Conservation (phyloP, 1,140 invertebrate genomes). For the Brachionus manjavacas region DNA sequence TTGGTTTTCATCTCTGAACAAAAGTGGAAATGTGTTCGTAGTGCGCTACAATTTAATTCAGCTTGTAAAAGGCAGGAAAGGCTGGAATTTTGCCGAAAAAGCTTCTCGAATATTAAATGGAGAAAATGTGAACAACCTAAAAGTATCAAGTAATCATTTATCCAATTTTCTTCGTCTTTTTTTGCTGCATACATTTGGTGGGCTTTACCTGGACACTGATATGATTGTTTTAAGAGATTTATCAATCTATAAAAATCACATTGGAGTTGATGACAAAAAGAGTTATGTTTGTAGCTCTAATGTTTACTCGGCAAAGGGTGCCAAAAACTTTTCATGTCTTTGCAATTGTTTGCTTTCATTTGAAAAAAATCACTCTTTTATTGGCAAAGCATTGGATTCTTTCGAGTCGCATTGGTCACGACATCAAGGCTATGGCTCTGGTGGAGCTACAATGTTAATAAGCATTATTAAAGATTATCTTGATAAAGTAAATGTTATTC, state of each 20-base stretch:
- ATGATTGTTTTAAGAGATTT: not conserved
- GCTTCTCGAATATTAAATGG: not conserved
- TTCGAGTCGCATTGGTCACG: not conserved
- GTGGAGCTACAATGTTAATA: not conserved
- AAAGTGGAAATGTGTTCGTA: not conserved
- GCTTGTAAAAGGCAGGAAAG: not conserved
- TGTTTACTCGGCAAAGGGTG: not conserved
- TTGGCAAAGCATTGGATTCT: not conserved
- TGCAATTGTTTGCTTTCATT: not conserved
- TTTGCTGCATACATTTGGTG: not conserved
- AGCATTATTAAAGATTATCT: not conserved
- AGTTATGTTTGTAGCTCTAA: not conserved
- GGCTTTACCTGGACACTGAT: not conserved
- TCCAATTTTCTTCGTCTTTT: not conserved
- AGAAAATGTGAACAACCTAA: not conserved
- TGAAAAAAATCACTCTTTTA: slow-evolving; percentile 1
- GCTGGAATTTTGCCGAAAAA: not conserved
- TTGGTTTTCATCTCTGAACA: not conserved
- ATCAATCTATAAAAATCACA: not conserved
- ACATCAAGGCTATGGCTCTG: not conserved
- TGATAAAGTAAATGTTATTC: not conserved
- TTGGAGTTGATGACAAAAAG: not conserved
- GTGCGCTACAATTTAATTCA: not conserved
- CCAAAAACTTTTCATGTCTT: not conserved
- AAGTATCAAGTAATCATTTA: not conserved